A percentile compares a stretch with the other conserved stretches of the same genome.
These are phyloP conservation scores for Cetoscarus ocellatus DNA, from an alignment of 2,797 vertebrate species.

Conservation along the genomic window DNA sequence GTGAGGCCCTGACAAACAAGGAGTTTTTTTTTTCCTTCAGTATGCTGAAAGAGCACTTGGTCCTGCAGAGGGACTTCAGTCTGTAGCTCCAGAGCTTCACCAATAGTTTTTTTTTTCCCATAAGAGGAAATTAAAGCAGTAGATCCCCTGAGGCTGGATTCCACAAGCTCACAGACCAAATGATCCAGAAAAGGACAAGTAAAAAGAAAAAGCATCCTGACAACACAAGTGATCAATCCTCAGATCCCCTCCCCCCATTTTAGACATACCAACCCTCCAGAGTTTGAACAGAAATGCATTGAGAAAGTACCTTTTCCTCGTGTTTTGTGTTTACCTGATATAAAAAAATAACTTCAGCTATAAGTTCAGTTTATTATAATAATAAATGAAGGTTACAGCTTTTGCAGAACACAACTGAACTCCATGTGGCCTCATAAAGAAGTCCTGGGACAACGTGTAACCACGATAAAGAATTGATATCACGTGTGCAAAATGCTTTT, in stretches of 20 bases:
- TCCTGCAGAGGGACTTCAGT: background rate
- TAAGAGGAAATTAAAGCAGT: slow-evolving; percentile 59
- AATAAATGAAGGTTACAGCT: background rate
- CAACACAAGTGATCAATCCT: background rate
- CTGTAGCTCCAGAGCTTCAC: background rate
- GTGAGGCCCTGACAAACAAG: background rate
- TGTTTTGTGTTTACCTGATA: too few species aligned
- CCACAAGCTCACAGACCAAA: slow-evolving; percentile 42
- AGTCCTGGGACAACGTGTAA: slow-evolving; percentile 22
- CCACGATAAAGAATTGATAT: background rate
- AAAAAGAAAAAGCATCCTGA: slow-evolving; percentile 14
- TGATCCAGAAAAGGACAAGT: slow-evolving; percentile 20
- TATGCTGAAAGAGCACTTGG: background rate
- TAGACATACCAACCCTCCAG: background rate
- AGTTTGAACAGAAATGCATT: background rate
- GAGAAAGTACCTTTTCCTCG: background rate
- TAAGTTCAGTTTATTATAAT: too few species aligned
- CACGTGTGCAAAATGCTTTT: fast-evolving
- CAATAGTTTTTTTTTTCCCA: background rate
- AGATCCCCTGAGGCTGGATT: slow-evolving; percentile 50
- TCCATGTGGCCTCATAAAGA: background rate
- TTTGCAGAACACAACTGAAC: background rate
- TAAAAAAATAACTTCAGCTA: too few species aligned
- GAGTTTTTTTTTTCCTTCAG: too few species aligned
- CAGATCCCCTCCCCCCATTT: background rate